Base-by-base conservation (phyloP, 2,797 vertebrate species). In the Gambusia yucatana region DNA sequence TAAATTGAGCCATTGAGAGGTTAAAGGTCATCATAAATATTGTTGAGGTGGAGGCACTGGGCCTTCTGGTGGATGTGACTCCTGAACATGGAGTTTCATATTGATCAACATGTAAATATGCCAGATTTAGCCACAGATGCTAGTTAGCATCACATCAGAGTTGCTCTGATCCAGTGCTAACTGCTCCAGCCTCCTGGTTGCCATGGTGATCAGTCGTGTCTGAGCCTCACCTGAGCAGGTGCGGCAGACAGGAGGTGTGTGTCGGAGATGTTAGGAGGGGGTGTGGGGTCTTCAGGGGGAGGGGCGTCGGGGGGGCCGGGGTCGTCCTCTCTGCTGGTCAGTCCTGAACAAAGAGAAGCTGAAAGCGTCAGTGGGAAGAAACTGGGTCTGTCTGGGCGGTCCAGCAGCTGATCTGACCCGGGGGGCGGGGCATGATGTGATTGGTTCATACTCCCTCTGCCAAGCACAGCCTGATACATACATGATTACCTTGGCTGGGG, bases 401-500 rank as follows among this genome's bases (percentile, higher is more conserved):
- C 25, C 28, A 65, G 17, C 33, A 65, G 63, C 17, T 16, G 8
- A 65, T 67, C 63, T 67, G 39, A 57, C 52, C 52, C 52, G n/a
- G 55, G 25, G 2, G 22, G 10, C 8, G 6, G 22, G 50, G 50
- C 65, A 22, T 55, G 22, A 50, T 55, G 20, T 25, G 72, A 43
- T 57, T 43, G 72, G 14, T 73, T 50, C 22, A 52, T 36, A 39
- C 47, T 7, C 25, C 70, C 75, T 43, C 80, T 73, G 77, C 71
- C 79, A 67, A 69, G 65, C 87, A 94, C 94, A 96, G 95, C 94
- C 95, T 91, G 96, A 97, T 96, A 96, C 96, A 96, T 94, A 96
- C 95, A 95, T 95, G 95, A 96, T 99, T 99, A 99, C 98, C 98
- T 99, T 98, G 97, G 96, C 96, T 98, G 96, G 97, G 95, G 97